phyloP scores from a whole-genome alignment of 2,797 vertebrate species.

The Pampus argenteus region DNA sequence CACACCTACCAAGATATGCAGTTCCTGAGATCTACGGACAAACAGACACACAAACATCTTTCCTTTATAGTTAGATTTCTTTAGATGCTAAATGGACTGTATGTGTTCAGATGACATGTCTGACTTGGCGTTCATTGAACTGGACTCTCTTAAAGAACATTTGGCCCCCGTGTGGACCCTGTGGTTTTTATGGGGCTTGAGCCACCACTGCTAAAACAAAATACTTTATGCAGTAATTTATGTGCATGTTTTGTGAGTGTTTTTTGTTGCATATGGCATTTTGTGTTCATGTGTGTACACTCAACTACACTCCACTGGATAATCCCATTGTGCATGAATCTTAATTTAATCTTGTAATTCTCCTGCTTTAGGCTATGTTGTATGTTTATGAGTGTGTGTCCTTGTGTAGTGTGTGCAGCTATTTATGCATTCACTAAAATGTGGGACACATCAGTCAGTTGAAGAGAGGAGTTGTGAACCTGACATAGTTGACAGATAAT shows the following conservation, averaged over 20 bases:
- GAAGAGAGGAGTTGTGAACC: background rate
- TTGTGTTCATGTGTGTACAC: constrained; percentile 17
- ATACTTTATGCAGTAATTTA: background rate
- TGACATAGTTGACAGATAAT: background rate
- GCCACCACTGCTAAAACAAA: background rate
- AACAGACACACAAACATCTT: no score
- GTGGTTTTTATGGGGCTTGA: background rate
- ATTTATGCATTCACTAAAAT: constrained; percentile 3
- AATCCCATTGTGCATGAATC: constrained; percentile 37
- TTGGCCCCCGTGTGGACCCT: no score
- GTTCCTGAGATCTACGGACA: no score
- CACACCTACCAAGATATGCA: no score
- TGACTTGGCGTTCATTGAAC: background rate
- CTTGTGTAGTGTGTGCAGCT: background rate
- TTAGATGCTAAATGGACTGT: no score
- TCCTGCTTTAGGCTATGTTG: constrained; percentile 8
- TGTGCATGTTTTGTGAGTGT: background rate
- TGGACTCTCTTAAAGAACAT: background rate
- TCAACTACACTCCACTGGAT: constrained; percentile 15
- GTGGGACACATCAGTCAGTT: constrained; percentile 2
- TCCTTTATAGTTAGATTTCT: no score
- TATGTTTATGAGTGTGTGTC: constrained; percentile 1
- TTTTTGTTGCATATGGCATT: background rate
- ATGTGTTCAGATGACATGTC: background rate
- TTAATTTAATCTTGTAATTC: constrained; percentile 30